These are phyloP conservation scores for Lamprologus callipterus DNA, from an alignment of 2,113 vertebrate species.

Conservation along the genomic window DNA sequence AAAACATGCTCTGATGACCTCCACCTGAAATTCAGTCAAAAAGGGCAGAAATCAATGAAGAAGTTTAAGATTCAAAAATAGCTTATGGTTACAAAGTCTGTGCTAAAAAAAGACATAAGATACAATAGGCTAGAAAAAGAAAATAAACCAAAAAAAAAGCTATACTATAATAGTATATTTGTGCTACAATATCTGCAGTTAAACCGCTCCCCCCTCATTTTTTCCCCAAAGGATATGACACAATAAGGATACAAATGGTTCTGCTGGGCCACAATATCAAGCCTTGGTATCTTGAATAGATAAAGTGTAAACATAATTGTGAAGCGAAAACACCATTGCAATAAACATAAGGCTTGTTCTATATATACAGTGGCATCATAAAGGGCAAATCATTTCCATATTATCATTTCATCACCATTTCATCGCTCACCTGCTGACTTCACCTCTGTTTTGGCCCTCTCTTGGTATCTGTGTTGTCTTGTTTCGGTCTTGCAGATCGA, in stretches of 20 bases:
- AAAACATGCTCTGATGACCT: conserved; percentile 14
- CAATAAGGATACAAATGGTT: conserved; percentile 71
- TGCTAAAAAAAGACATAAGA: not conserved
- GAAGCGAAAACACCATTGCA: conserved; percentile 26
- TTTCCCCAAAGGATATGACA: conserved; percentile 70
- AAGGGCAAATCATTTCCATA: not conserved
- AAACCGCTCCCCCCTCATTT: not conserved
- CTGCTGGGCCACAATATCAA: conserved; percentile 65
- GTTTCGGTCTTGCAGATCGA: conserved; percentile 91
- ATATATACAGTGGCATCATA: not conserved
- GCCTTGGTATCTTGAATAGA: conserved; percentile 71
- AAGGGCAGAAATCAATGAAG: conserved; percentile 14
- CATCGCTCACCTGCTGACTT: conserved; percentile 45
- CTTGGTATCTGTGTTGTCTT: conserved; percentile 69
- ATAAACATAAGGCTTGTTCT: not conserved
- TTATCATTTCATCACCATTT: not conserved
- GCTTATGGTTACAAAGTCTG: not conserved
- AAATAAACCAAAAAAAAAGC: not conserved
- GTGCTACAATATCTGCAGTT: not conserved
- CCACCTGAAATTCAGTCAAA: conserved; percentile 63
- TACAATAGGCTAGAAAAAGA: not conserved
- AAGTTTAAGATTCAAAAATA: not conserved
- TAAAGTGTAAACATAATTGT: conserved; percentile 53
- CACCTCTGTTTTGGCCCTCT: conserved; percentile 48
- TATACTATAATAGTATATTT: not conserved